These are phyloP conservation scores for Tadarida brasiliensis DNA, from an alignment of 2,797 vertebrate genomes.

Conservation along the genomic window DNA sequence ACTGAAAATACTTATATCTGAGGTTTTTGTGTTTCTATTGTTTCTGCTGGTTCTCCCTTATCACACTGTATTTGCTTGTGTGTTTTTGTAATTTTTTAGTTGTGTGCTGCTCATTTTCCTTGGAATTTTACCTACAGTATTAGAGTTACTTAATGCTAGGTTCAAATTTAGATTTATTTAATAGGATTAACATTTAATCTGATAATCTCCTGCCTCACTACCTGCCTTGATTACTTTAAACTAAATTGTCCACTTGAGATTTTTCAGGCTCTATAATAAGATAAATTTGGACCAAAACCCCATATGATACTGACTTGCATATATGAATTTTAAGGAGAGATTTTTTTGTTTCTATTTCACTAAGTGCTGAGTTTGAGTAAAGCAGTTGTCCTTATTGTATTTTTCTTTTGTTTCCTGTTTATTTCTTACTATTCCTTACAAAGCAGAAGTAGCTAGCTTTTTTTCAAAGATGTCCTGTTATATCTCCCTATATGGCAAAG, in stretches of 20 bases:
- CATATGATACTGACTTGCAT: background rate
- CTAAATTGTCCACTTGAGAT: background rate
- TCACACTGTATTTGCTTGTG: background rate
- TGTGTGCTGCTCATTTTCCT: background rate
- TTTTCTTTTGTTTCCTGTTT: background rate
- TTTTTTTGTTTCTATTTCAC: background rate
- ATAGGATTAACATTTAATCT: too few relatives aligned
- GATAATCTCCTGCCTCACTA: background rate
- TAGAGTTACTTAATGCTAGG: too few relatives aligned
- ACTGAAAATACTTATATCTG: background rate
- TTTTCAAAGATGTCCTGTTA: background rate
- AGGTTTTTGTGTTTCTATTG: background rate
- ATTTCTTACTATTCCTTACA: background rate
- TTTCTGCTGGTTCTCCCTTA: background rate
- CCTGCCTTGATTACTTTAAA: slow-evolving; percentile 34
- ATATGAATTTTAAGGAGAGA: background rate
- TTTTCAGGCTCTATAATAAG: background rate
- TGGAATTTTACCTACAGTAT: slow-evolving; percentile 25
- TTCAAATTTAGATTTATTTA: too few relatives aligned
- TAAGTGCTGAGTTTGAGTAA: background rate
- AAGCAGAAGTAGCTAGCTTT: background rate
- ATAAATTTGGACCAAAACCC: background rate
- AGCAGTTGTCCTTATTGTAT: background rate
- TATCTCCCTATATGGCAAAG: background rate
- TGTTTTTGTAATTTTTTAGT: background rate